These are phyloP conservation scores for Drosophila melanogaster DNA, from an alignment of 1,140 invertebrate species.

Conservation along the genomic window DNA sequence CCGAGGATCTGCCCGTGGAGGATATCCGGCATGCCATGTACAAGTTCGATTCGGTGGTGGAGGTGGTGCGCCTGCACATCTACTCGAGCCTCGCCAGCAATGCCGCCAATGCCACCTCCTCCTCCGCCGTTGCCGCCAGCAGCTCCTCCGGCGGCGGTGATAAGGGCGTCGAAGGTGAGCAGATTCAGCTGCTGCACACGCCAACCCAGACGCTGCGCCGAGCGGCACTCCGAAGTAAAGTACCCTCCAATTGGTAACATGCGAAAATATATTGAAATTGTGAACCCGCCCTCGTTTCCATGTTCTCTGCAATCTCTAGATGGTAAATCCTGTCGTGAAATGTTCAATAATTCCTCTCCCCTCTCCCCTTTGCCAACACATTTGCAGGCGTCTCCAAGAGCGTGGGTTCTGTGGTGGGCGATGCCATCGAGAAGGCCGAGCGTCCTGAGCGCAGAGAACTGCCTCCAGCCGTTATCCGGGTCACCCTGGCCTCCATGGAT, in stretches of 20 bases:
- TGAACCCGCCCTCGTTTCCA: neutral
- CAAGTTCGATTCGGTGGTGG: constrained; percentile 91
- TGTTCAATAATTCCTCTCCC: neutral
- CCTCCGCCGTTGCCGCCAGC: constrained; percentile 16
- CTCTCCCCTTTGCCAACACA: neutral
- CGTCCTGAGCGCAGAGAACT: constrained; percentile 85
- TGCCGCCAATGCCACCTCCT: constrained; percentile 19
- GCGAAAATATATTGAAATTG: constrained; percentile 5
- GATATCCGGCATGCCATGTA: constrained; percentile 92
- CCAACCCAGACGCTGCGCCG: constrained; percentile 67
- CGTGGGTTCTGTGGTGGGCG: constrained; percentile 59
- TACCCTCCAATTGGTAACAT: constrained; percentile 47
- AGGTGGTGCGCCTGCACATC: constrained; percentile 88
- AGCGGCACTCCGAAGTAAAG: constrained; percentile 73
- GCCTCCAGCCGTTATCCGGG: constrained; percentile 87
- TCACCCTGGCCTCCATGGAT: constrained; percentile 91
- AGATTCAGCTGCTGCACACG: constrained; percentile 49
- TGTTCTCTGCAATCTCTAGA: neutral
- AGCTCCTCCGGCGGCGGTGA: constrained; percentile 47
- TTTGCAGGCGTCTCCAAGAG: constrained; percentile 64
- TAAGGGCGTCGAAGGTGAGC: constrained; percentile 74
- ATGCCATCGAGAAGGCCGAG: constrained; percentile 84
- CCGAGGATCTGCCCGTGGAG: constrained; percentile 92
- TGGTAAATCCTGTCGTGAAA: neutral
- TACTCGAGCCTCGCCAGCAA: constrained; percentile 78